Percentiles rank a stretch among this genome's conserved stretches.
These are phyloP conservation scores for Chiloscyllium plagiosum DNA, from an alignment of 2,113 vertebrate species.

Conservation along the genomic window DNA sequence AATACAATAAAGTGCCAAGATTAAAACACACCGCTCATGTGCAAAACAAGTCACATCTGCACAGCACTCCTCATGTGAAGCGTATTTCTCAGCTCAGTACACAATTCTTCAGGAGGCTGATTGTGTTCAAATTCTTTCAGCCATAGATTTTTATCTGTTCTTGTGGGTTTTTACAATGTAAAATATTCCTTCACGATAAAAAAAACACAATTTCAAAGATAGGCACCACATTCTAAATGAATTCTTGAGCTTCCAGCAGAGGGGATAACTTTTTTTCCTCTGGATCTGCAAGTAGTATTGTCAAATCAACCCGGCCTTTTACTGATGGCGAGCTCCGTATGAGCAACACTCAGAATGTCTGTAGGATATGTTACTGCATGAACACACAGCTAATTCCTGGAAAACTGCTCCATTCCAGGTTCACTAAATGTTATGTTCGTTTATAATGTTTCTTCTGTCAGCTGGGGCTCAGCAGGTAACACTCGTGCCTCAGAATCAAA, in stretches of 20 bases:
- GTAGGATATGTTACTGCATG: not conserved
- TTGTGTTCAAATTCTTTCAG: not conserved
- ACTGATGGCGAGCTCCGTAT: not conserved
- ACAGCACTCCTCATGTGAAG: not conserved
- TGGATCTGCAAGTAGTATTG: not conserved
- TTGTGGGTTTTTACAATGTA: not conserved
- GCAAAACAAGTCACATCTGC: not conserved
- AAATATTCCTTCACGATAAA: not conserved
- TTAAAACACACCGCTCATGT: not conserved
- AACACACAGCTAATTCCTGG: not conserved
- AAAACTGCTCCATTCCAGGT: not conserved
- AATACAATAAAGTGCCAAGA: not conserved
- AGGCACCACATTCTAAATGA: not conserved
- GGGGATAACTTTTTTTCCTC: not conserved
- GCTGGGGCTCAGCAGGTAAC: not conserved
- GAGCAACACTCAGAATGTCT: not conserved
- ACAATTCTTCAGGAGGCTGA: not conserved
- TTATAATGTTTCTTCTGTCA: not conserved
- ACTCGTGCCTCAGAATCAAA: not conserved
- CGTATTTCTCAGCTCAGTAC: not conserved
- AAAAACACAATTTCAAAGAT: not conserved
- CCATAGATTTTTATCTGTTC: not conserved
- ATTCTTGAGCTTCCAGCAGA: not conserved
- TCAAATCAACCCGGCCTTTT: not conserved
- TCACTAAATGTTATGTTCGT: not conserved